A percentile compares a stretch with the other conserved stretches of the same genome.
Conservation (phyloP, 2,113 vertebrate genomes). For the Nothocercus julius region DNA sequence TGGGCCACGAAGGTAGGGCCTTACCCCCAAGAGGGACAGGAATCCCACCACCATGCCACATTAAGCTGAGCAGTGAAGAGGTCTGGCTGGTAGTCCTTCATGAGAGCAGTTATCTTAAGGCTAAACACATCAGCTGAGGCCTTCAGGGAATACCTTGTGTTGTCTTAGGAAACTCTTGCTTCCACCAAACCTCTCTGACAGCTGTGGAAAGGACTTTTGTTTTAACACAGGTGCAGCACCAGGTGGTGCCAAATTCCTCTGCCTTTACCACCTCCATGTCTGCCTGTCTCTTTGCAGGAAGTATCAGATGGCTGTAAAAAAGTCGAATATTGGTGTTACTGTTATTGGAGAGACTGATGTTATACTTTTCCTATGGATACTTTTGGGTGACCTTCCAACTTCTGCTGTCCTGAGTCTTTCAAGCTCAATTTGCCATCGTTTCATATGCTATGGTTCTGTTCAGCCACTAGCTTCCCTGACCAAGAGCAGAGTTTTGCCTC, state of each 20-base stretch:
- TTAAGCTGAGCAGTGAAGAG: neutral
- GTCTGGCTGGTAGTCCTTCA: rapidly evolving
- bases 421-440: neutral
- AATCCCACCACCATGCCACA: neutral
- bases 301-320: neutral
- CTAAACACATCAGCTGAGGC: neutral
- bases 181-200: no score
- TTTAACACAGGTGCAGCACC: slow-evolving; percentile 7
- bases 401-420: neutral
- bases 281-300: neutral
- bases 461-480: neutral
- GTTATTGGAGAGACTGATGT: neutral
- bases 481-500: neutral
- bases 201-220: neutral
- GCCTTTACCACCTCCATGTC: neutral
- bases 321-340: no score
- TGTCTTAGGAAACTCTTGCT: no score
- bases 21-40: no score
- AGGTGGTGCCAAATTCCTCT: slow-evolving; percentile 53
- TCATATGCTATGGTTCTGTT: neutral
- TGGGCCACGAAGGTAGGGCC: neutral
- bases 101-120: neutral
- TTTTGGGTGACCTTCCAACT: neutral
- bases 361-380: neutral
- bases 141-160: neutral